These are phyloP conservation scores for Bucco capensis DNA, from an alignment of 2,113 vertebrate genomes.

Conservation along the genomic window DNA sequence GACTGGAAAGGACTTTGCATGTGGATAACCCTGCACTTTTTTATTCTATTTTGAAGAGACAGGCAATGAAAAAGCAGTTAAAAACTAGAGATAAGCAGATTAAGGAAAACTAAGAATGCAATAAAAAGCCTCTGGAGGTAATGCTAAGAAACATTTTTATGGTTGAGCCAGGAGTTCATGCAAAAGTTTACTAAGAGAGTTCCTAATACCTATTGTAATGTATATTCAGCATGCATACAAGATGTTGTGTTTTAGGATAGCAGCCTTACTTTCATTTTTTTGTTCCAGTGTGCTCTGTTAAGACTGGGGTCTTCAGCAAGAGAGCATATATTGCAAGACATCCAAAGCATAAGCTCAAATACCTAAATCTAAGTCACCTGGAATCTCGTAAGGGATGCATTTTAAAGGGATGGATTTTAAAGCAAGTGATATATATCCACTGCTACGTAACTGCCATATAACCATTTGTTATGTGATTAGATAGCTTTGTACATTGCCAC, in stretches of 20 bases:
- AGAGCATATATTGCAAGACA: neutral
- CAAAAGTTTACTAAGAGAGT: neutral
- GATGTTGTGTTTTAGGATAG: neutral
- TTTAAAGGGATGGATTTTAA: neutral
- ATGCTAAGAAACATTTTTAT: neutral
- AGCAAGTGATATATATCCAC: neutral
- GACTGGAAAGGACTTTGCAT: neutral
- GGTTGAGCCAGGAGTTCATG: neutral
- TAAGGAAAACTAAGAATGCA: neutral
- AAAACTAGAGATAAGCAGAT: neutral
- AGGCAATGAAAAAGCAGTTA: neutral
- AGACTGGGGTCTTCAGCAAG: neutral
- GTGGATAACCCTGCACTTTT: neutral
- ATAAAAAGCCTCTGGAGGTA: neutral
- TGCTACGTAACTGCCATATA: neutral
- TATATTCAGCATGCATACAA: neutral
- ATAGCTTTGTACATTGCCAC: neutral
- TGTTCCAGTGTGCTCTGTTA: neutral
- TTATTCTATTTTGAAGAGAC: neutral
- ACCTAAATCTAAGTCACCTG: neutral
- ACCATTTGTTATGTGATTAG: neutral
- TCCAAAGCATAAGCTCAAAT: neutral
- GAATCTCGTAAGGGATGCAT: neutral
- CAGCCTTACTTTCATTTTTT: neutral
- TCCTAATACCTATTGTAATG: neutral